Base-by-base conservation (phyloP, 2,888 invertebrate species). In the Mesorhabditis spiculigera region DNA sequence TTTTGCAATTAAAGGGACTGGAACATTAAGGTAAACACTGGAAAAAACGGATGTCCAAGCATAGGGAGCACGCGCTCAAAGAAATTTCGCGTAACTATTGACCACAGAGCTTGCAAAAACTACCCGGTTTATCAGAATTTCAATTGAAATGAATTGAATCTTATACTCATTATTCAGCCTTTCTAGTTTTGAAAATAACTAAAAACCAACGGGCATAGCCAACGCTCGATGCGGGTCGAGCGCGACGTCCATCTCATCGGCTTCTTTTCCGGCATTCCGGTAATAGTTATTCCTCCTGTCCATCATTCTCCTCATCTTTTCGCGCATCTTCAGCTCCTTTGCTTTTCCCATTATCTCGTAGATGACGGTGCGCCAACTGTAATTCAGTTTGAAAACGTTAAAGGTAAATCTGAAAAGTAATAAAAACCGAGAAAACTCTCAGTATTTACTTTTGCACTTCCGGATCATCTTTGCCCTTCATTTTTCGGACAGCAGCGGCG, bases 311-410 rank as follows among this genome's bases (percentile, higher is more conserved):
- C 73, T 77, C 43, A 71, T 75, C 43, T 68, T 72, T 63, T 73
- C 66, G 66, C 75, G 77, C n/a, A 71, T 74, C 63, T 74, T 76
- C 65, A 79, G 66, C 44, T 72, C 67, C 8, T 67, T 73, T 45
- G 69, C 71, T 65, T 77, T 76, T 5, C 73, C 70, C 65, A 72
- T 72, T 58, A 81, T 75, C 10, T 78, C 74, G 65, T 68, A 65
- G 43, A 76, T 70, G 5, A 75, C 73, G 58, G 73, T 66, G 66
- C 75, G 75, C 77, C 79, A 79, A 69, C 78, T 77, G 71, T 43
- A 75, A 28, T 28, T 28, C 1, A 28, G 3, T 28, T 28, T 28
- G 28, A 28, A 28, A 28, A 28, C 28, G 28, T 28, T 28, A 28
- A 28, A 28, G 28, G 28, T 28, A 28, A 28, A 28, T 28, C 3